Evolutionary conservation across 2,888 invertebrate genomes (phyloP).

Genomic region (Maniola hyperantus): DNA sequence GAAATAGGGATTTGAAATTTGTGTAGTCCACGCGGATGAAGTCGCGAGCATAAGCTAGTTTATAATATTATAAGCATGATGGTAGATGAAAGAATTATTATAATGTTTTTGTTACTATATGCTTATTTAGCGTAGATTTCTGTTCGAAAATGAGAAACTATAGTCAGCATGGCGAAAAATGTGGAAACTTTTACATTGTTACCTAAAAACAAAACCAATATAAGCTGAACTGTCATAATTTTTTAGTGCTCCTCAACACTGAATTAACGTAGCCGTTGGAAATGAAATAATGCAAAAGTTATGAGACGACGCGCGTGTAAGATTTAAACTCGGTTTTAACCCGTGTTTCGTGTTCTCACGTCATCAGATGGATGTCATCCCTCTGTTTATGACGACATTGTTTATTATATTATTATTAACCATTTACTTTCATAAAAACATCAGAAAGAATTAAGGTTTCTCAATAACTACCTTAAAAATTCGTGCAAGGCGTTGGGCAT

Average conservation of each 20-base stretch:
- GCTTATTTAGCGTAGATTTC: no score
- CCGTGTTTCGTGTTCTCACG: conserved; percentile 29
- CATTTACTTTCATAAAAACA: conserved; percentile 17
- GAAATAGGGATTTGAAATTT: no score
- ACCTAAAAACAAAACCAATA: conserved; percentile 1
- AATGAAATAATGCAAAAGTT: conserved; percentile 32
- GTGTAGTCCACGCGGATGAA: no score
- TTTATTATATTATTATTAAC: conserved; percentile 21
- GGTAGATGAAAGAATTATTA: no score
- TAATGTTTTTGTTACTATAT: no score
- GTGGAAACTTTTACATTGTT: neutral
- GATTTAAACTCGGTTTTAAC: conserved; percentile 19
- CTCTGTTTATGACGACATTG: conserved; percentile 23
- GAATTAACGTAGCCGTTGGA: conserved; percentile 22
- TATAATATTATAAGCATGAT: no score
- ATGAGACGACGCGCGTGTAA: conserved; percentile 24
- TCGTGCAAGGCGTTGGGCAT: neutral
- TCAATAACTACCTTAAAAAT: neutral
- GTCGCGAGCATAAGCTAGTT: no score
- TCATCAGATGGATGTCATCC: conserved; percentile 22
- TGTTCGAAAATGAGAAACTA: no score
- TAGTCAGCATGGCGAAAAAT: neutral
- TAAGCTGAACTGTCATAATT: conserved; percentile 25
- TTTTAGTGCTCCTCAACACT: conserved; percentile 25
- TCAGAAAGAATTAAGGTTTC: conserved; percentile 1